Conservation (phyloP, 2,113 vertebrate genomes). For the Sapayoa aenigma region DNA sequence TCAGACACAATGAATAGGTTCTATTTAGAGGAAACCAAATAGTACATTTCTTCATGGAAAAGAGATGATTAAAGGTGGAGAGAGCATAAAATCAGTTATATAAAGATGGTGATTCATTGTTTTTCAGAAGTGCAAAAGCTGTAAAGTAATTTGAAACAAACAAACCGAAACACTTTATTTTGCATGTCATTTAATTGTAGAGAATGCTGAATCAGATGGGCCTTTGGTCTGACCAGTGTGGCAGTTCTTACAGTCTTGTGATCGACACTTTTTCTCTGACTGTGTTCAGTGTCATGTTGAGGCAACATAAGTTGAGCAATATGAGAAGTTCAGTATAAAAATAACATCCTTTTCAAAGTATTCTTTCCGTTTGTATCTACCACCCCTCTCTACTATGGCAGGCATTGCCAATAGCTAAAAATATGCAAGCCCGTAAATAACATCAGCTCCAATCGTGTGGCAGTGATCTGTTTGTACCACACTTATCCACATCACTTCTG, state of each 20-base stretch:
- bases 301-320: constrained; percentile 34
- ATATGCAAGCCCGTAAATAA: constrained; percentile 42
- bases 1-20: not conserved
- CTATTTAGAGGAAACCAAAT: not conserved
- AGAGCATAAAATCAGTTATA: not conserved
- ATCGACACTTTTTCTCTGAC: not conserved
- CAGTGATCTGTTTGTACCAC: not conserved
- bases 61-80: not conserved
- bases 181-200: not conserved
- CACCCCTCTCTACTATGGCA: not conserved
- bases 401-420: constrained; percentile 44
- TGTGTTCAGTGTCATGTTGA: not conserved
- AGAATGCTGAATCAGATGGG: not conserved
- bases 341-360: constrained; percentile 54
- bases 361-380: constrained; percentile 41
- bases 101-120: not conserved
- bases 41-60: not conserved
- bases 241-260: not conserved
- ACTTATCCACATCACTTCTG: not conserved
- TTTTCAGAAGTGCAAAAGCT: not conserved
- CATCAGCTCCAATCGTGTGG: not conserved
- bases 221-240: not conserved
- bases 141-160: not conserved
- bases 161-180: not conserved
- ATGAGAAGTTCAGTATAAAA: constrained; percentile 59